These are phyloP conservation scores for Phoenicopterus ruber DNA, from an alignment of 2,113 vertebrate genomes.

Conservation along the genomic window DNA sequence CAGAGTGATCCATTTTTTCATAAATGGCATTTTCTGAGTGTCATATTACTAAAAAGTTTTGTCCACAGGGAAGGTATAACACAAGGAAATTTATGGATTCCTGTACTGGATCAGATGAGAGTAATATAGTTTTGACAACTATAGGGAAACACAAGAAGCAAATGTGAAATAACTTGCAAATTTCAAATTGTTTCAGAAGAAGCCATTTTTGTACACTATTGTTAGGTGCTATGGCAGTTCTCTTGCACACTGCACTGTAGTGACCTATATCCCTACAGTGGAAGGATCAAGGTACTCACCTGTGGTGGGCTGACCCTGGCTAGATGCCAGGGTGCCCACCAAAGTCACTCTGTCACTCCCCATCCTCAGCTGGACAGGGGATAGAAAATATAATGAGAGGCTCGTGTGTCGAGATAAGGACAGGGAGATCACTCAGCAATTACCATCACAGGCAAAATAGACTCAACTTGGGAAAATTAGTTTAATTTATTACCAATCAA, in stretches of 20 bases:
- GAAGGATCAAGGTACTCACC: background rate
- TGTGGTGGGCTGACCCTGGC: no score
- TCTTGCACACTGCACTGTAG: no score
- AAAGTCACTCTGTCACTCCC: no score
- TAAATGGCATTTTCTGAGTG: background rate
- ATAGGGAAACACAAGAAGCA: background rate
- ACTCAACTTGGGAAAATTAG: no score
- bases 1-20: background rate
- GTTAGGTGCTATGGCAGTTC: background rate
- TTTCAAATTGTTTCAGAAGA: background rate
- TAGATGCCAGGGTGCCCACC: no score
- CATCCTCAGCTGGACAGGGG: no score
- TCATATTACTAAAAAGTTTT: background rate
- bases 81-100: background rate
- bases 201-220: background rate
- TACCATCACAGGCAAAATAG: no score
- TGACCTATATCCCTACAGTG: background rate
- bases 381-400: no score
- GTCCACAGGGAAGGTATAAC: background rate
- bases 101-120: background rate
- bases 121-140: background rate
- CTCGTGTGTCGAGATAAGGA: no score
- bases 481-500: no score
- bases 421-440: no score
- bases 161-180: background rate